A percentile compares a stretch with the other conserved stretches of the same genome.
phyloP scores from a whole-genome alignment of 2,113 vertebrate genomes.

The Proterorhinus semilunaris region DNA sequence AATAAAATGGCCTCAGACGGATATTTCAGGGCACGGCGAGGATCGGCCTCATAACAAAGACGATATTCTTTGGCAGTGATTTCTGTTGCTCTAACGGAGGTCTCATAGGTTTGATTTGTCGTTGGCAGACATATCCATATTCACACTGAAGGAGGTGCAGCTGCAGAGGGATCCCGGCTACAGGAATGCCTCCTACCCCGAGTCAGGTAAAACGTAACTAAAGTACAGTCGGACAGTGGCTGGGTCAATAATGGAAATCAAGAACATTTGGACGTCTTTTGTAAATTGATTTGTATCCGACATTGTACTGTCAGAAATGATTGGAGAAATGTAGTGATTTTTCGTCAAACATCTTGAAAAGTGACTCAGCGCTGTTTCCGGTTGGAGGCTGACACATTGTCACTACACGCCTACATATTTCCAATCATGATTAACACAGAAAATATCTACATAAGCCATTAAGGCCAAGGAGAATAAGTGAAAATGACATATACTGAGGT shows the following conservation, averaged over 20 bases:
- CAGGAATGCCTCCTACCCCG: constrained; percentile 91
- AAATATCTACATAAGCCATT: neutral
- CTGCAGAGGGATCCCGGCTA: constrained; percentile 94
- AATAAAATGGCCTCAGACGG: constrained; percentile 49
- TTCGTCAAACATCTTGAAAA: neutral
- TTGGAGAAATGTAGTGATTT: neutral
- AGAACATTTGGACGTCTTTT: no score
- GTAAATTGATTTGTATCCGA: no score
- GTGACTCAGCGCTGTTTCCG: neutral
- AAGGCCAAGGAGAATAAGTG: neutral
- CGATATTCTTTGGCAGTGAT: constrained; percentile 32
- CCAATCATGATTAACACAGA: neutral
- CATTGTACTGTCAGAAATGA: no score
- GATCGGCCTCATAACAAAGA: constrained; percentile 41
- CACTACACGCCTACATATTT: neutral
- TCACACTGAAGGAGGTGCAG: constrained; percentile 95
- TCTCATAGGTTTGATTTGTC: constrained; percentile 8
- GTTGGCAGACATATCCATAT: constrained; percentile 88
- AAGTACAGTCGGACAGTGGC: no score
- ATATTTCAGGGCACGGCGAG: constrained; percentile 37
- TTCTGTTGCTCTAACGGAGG: constrained; percentile 32
- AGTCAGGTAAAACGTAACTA: constrained; percentile 80
- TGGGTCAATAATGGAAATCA: no score
- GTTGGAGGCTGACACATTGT: neutral
- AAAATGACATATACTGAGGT: neutral